Evolutionary conservation across 2,888 invertebrate species (phyloP).

Genomic region (Zygogramma bicolorata): DNA sequence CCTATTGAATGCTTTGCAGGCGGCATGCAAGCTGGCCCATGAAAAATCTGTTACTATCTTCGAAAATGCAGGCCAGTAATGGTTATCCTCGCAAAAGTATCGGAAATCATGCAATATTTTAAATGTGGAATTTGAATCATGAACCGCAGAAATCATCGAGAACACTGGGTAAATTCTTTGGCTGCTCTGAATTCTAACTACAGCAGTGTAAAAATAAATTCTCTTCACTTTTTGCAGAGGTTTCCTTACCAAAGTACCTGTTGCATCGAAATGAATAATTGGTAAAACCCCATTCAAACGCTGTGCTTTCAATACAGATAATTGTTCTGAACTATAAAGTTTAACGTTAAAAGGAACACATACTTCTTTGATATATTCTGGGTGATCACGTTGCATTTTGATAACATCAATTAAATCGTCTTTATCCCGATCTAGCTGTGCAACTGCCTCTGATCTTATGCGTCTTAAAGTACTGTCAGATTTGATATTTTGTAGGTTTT

Average conservation of each 20-base stretch:
- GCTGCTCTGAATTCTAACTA: slow-evolving; percentile 12
- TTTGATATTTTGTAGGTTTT: slow-evolving; percentile 24
- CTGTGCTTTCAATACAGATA: slow-evolving; percentile 26
- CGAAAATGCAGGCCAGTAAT: slow-evolving; percentile 38
- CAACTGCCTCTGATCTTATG: slow-evolving; percentile 11
- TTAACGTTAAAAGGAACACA: slow-evolving; percentile 24
- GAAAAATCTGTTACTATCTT: slow-evolving; percentile 42
- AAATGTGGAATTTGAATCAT: slow-evolving; percentile 40
- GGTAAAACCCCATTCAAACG: slow-evolving; percentile 17
- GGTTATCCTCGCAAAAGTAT: slow-evolving; percentile 30
- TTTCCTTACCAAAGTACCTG: slow-evolving; percentile 35
- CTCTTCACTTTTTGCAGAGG: slow-evolving; percentile 24
- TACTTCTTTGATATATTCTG: slow-evolving; percentile 22
- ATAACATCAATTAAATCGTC: slow-evolving; percentile 27
- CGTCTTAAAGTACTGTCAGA: slow-evolving; percentile 12
- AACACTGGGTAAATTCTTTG: slow-evolving; percentile 38
- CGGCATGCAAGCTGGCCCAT: slow-evolving; percentile 40
- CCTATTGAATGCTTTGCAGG: slow-evolving; percentile 30
- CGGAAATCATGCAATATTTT: slow-evolving; percentile 36
- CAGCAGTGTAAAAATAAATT: slow-evolving; percentile 37
- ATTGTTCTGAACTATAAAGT: slow-evolving; percentile 38
- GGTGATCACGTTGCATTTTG: slow-evolving; percentile 10
- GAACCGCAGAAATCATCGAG: slow-evolving; percentile 34
- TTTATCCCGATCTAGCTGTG: not conserved
- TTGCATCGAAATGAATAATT: slow-evolving; percentile 44